Evolutionary conservation across 2,888 invertebrate genomes (phyloP), one percentile per base, ranked within the genome.

Genomic region (Diabrotica balteata): DNA sequence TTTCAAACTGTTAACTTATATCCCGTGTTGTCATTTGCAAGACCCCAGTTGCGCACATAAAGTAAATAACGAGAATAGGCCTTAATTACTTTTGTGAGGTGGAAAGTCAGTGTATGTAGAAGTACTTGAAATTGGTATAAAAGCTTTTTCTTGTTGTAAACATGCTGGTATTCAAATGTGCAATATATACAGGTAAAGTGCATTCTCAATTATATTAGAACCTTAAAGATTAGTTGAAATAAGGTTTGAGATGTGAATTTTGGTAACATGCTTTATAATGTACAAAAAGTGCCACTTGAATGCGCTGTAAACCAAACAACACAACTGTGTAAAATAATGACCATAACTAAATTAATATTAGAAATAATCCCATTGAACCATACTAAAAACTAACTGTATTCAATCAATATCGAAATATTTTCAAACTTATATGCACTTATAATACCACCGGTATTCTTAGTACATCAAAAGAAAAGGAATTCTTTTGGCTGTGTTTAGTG

Each of bases 31-130:
- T 67, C 51, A 57, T 42, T 67, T 61, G 65, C 32, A 46, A 67
- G 50, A 70, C 47, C 67, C 58, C 67, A 70, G 67, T 62, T 43
- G 75, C 71, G 80, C 77, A 80, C 80, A 80, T 76, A 77, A 80
- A 76, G 80, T 80, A 81, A 81, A 80, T 80, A 81, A 75, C 80
- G 78, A 75, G 73, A 76, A 77, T 70, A 75, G 79, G 75, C 76
- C 74, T 74, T 68, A 63, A 72, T 73, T 73, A 75, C 79, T 80
- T 79, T 75, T 79, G 80, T 78, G 79, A 80, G 80, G 79, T 77
- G 79, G 76, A 72, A 58, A 64, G 57, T 58, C 75, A 70, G 63
- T 63, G 51, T 57, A 57, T 44, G 22, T 60, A 51, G 46, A 46
- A 50, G n/a, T 45, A 59, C 52, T 69, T 66, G 46, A 54, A 57